Percentiles rank a stretch among this genome's conserved stretches.
phyloP scores from a whole-genome alignment of 2,888 invertebrate genomes.

The Pherbina coryleti region DNA sequence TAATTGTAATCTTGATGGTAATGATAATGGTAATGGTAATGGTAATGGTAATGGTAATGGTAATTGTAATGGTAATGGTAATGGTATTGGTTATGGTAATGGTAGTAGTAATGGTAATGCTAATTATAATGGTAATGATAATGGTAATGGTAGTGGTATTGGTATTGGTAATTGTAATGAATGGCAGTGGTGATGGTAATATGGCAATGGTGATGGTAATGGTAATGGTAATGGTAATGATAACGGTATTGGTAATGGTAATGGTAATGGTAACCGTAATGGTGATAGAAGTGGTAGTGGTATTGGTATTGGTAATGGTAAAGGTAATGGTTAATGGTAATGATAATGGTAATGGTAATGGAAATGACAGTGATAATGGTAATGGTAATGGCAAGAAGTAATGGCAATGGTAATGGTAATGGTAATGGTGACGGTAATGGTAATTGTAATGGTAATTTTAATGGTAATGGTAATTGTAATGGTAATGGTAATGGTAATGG shows the following conservation, averaged over 20 bases:
- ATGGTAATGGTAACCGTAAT: no score
- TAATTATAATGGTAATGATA: no score
- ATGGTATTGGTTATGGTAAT: not conserved
- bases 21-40: constrained; percentile 2
- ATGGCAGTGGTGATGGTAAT: not conserved
- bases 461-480: not conserved
- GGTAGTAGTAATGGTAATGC: not conserved
- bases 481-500: not conserved
- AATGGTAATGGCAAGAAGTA: no score
- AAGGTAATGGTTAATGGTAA: no score
- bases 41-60: not conserved
- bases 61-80: not conserved
- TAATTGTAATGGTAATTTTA: not conserved
- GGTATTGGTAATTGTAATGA: not conserved
- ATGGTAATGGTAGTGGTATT: not conserved
- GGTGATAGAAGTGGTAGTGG: no score
- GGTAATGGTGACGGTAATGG: no score
- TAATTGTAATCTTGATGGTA: not conserved
- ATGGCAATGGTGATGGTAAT: not conserved
- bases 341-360: no score
- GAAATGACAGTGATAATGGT: no score
- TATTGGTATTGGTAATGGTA: no score
- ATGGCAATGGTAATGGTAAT: no score
- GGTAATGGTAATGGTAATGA: not conserved
- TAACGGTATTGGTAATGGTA: no score